phyloP scores from a whole-genome alignment of 2,797 vertebrate genomes.

The Peromyscus eremicus region DNA sequence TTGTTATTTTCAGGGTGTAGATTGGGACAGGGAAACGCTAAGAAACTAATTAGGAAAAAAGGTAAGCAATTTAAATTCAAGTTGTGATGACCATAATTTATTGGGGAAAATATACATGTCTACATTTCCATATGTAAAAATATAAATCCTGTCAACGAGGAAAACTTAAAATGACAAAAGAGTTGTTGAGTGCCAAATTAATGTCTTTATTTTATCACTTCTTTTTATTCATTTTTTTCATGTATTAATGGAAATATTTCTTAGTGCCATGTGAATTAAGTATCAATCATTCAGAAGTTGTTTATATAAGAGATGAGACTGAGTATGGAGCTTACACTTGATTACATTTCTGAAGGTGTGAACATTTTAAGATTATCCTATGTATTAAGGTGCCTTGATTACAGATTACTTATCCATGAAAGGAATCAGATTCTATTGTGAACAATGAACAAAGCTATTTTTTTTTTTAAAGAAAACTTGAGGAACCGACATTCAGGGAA shows the following conservation, averaged over 20 bases:
- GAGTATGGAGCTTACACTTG: neutral
- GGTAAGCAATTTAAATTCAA: neutral
- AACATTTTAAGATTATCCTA: constrained; percentile 36
- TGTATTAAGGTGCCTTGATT: constrained; percentile 21
- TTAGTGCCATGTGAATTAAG: neutral
- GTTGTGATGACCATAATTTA: neutral
- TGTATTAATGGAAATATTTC: constrained; percentile 26
- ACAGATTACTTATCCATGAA: constrained; percentile 1
- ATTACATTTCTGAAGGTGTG: constrained; percentile 45
- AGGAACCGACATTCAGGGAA: neutral
- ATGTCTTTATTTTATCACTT: neutral
- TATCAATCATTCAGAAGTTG: constrained; percentile 1
- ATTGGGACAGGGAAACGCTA: neutral
- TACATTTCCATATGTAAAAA: neutral
- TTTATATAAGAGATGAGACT: neutral
- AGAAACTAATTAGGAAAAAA: neutral
- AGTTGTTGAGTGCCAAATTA: neutral
- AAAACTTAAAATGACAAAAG: neutral
- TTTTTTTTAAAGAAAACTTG: constrained; percentile 10
- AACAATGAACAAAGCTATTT: neutral
- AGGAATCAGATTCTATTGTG: constrained; percentile 46
- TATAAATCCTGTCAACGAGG: neutral
- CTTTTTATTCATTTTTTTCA: constrained; percentile 22
- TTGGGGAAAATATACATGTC: neutral
- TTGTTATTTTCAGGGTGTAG: neutral